phyloP scores from a whole-genome alignment of 2,888 invertebrate genomes.

The Drosophila neonasuta region DNA sequence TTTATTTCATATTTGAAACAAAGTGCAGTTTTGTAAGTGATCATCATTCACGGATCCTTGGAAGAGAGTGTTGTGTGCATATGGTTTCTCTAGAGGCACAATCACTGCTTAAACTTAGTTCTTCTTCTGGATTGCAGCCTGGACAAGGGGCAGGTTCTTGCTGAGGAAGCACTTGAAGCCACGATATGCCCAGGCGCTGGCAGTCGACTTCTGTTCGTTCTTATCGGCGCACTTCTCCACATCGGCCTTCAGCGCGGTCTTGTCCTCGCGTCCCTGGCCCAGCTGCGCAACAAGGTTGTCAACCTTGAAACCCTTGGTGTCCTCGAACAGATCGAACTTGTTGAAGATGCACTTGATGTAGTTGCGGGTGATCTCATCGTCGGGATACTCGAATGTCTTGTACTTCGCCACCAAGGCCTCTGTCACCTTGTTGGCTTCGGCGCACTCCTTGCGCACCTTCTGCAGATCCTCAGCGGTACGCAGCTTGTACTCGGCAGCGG shows the following conservation, averaged over 20 bases:
- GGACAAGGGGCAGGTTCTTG: conserved; percentile 81
- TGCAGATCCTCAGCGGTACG: conserved; percentile 81
- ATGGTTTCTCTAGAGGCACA: not conserved
- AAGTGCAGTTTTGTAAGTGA: conserved; percentile 45
- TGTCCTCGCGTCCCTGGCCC: conserved; percentile 79
- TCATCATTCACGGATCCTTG: conserved; percentile 17
- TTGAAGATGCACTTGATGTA: conserved; percentile 82
- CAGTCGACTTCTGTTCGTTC: conserved; percentile 79
- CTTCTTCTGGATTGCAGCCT: conserved; percentile 80
- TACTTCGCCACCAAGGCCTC: conserved; percentile 80
- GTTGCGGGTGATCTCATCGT: conserved; percentile 81
- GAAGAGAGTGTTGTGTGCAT: conserved; percentile 24
- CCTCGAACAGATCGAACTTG: conserved; percentile 81
- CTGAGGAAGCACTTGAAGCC: conserved; percentile 82
- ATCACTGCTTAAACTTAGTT: conserved; percentile 52
- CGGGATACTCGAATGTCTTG: conserved; percentile 81
- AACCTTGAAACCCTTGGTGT: conserved; percentile 79
- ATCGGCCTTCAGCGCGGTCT: conserved; percentile 79
- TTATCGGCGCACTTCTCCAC: conserved; percentile 81
- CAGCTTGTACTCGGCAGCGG: conserved; percentile 79
- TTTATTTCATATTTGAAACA: conserved; percentile 69
- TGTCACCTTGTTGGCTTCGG: conserved; percentile 77
- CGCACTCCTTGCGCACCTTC: conserved; percentile 80
- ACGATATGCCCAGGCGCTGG: conserved; percentile 81
- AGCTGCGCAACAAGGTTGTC: conserved; percentile 81